These are phyloP conservation scores for Operophtera brumata DNA, from an alignment of 2,888 invertebrate species.

Conservation along the genomic window DNA sequence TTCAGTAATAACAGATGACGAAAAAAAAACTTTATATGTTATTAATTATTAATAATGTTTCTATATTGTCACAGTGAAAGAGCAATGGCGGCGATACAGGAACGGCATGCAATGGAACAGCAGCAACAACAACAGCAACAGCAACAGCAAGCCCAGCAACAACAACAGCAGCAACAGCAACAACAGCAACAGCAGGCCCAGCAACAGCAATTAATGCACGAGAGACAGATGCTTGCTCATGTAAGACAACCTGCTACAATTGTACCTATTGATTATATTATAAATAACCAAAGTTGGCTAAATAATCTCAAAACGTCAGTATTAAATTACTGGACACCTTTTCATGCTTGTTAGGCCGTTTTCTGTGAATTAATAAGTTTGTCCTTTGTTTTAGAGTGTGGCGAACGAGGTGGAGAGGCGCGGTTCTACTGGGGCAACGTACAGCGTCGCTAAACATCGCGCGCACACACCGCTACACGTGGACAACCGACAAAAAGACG, in stretches of 20 bases:
- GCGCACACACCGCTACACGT: conserved; percentile 51
- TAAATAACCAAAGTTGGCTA: too few species aligned
- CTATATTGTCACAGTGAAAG: conserved; percentile 42
- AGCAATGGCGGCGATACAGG: conserved; percentile 62
- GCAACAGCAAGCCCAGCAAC: conserved; percentile 32
- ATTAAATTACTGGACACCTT: too few species aligned
- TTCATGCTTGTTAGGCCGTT: too few species aligned
- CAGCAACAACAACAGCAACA: conserved; percentile 62
- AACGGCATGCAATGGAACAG: conserved; percentile 49
- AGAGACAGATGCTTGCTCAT: conserved; percentile 44
- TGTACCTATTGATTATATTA: too few species aligned
- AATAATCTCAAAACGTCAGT: too few species aligned
- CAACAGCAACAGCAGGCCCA: too few species aligned
- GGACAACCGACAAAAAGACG: conserved; percentile 46
- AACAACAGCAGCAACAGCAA: conserved; percentile 28
- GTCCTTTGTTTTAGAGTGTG: conserved; percentile 29
- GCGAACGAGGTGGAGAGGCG: conserved; percentile 36
- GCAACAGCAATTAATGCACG: conserved; percentile 47
- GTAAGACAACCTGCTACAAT: background rate
- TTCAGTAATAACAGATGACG: too few species aligned
- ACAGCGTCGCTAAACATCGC: conserved; percentile 52
- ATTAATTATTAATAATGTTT: background rate
- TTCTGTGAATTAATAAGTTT: too few species aligned
- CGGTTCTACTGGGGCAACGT: conserved; percentile 30
- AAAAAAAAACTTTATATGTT: too few species aligned